A percentile compares a stretch with the other conserved stretches of the same genome.
These are phyloP conservation scores for Scomber japonicus DNA, from an alignment of 2,113 vertebrate genomes.

Conservation along the genomic window DNA sequence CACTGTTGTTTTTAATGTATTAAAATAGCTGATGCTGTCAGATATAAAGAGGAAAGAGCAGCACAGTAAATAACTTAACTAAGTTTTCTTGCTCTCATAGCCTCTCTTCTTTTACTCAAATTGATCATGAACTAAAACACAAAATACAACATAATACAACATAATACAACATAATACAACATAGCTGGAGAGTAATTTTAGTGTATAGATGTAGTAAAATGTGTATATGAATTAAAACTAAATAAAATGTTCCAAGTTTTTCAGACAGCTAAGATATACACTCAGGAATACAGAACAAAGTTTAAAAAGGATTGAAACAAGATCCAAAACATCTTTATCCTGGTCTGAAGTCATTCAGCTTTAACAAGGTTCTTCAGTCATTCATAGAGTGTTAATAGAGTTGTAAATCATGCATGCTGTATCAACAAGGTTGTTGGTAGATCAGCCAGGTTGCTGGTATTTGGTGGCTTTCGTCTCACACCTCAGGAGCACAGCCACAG, in stretches of 20 bases:
- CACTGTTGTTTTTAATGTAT: not conserved
- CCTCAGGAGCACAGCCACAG: conserved; percentile 35
- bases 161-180: too few relatives aligned
- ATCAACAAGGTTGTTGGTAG: not conserved
- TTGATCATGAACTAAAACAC: too few relatives aligned
- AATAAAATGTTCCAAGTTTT: too few relatives aligned
- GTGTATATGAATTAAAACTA: too few relatives aligned
- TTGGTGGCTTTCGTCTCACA: conserved; percentile 35
- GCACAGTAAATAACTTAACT: too few relatives aligned
- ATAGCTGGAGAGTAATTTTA: too few relatives aligned
- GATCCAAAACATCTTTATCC: not conserved
- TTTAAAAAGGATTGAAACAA: not conserved
- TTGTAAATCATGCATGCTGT: not conserved
- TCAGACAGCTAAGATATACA: too few relatives aligned
- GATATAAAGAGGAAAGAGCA: too few relatives aligned
- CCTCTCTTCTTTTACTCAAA: too few relatives aligned
- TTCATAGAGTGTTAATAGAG: conserved; percentile 27
- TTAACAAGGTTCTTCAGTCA: conserved; percentile 20
- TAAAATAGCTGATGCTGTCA: not conserved
- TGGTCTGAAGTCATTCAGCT: conserved; percentile 7
- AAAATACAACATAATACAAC: too few relatives aligned
- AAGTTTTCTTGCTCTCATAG: too few relatives aligned
- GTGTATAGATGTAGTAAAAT: too few relatives aligned
- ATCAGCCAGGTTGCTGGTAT: conserved; percentile 10
- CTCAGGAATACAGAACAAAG: not conserved